Evolutionary conservation across 2,797 vertebrate genomes (phyloP), one percentile per base, ranked within the genome.

Genomic region (Argentina silus): DNA sequence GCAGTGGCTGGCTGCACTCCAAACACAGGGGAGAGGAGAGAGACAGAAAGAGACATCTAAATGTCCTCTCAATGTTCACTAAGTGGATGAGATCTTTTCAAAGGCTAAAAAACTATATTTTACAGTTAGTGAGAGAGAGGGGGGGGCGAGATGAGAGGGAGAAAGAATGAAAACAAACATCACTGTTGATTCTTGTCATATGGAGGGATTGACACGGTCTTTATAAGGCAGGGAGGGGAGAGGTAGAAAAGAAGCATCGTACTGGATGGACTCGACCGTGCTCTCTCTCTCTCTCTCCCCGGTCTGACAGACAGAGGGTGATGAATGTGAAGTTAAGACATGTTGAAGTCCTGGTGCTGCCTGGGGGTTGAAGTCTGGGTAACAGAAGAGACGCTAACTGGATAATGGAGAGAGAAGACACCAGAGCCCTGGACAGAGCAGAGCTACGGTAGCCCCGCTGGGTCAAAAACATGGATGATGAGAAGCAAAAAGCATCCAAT

Each of bases 201-300:
- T 43, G 62, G 74, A 51, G n/a, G 69, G 72, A 66, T 15, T 47
- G 60, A 44, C 36, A 44, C 15, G 12, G 73, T 79, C 66, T 83
- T 55, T 69, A 81, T 81, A 76, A 83, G 84, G 80, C 72, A 12
- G 75, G 73, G 63, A 51, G 44, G 81, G 78, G 62, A 72, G 92
- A 90, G 91, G 92, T 92, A 91, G 90, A 91, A 89, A 81, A 53
- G 83, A 85, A 78, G 47, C 75, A 80, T 81, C 44, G 62, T 59
- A 82, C 80, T 80, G 78, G 77, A 80, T 45, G 42, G 45, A 51
- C 73, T 17, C 23, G 48, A 69, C 69, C 21, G 59, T 56, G 14
- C 82, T 36, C 27, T 36, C 27, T 36, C 61, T 14, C 61, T 15
- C 82, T 36, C 27, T 36, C 27, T 36, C 61, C 14, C 82, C 81